A percentile compares a stretch with the other conserved stretches of the same genome.
Evolutionary conservation across 2,888 invertebrate genomes (phyloP).

Genomic region (Xestia sexstrigata): DNA sequence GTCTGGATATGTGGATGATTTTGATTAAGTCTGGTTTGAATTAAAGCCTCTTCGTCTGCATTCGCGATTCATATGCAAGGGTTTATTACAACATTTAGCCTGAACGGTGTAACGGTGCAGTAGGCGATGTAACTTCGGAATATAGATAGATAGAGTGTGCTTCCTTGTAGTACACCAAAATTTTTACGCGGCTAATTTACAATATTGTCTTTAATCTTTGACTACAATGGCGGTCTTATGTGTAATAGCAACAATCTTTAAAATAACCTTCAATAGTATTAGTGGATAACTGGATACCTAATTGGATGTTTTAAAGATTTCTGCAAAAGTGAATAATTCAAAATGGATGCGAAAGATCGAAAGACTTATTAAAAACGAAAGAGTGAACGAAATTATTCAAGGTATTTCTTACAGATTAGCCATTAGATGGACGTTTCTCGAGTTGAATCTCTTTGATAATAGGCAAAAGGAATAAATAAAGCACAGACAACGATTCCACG

Average conservation of each 20-base stretch:
- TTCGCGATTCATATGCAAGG: slow-evolving; percentile 38
- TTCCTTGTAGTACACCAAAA: not conserved
- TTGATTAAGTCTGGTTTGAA: not conserved
- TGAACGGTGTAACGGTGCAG: not conserved
- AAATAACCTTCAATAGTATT: not conserved
- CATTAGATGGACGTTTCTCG: not conserved
- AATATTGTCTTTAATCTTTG: not conserved
- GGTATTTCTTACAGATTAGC: not conserved
- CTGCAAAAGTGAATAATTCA: not conserved
- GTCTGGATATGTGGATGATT: not conserved
- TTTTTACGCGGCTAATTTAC: not conserved
- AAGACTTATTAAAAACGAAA: not conserved
- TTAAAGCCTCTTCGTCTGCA: slow-evolving; percentile 28
- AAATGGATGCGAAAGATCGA: not conserved
- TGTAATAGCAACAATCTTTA: not conserved
- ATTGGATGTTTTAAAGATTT: not conserved
- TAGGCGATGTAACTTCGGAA: not conserved
- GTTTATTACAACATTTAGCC: slow-evolving; percentile 50
- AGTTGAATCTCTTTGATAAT: not conserved
- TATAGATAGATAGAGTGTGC: not conserved
- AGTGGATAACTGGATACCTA: not conserved
- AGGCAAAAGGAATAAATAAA: not conserved
- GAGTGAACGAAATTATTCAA: not conserved
- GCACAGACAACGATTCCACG: not conserved
- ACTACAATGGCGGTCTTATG: not conserved